Evolutionary conservation across 2,113 vertebrate genomes (phyloP).

Genomic region (Diphyllodes magnificus): DNA sequence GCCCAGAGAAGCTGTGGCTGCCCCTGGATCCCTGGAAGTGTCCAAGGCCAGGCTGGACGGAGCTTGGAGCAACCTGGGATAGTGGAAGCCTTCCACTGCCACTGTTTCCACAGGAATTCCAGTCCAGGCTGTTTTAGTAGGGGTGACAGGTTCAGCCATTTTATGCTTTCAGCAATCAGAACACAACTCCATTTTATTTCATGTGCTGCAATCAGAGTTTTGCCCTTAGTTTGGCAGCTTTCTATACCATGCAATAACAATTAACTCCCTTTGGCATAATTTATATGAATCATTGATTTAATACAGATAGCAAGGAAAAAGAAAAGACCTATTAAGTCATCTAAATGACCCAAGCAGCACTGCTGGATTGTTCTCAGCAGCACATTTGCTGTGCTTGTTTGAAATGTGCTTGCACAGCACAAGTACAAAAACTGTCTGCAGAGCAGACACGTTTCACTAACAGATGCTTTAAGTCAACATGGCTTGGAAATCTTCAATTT

Average conservation of each 20-base stretch:
- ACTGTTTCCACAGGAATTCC: fast-evolving
- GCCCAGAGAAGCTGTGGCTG: not conserved
- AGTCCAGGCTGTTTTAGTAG: not conserved
- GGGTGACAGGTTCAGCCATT: not conserved
- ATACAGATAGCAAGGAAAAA: not conserved
- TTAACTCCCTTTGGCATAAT: conserved; percentile 2
- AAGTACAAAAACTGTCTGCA: not conserved
- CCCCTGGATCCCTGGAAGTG: not conserved
- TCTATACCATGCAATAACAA: not conserved
- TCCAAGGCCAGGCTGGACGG: not conserved
- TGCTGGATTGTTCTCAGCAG: not conserved
- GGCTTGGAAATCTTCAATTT: not conserved
- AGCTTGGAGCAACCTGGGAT: fast-evolving
- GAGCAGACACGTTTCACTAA: not conserved
- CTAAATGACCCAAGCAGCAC: not conserved
- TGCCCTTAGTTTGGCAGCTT: conserved; percentile 2
- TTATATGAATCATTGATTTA: conserved; percentile 38
- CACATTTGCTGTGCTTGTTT: not conserved
- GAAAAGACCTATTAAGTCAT: conserved; percentile 14
- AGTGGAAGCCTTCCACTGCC: not conserved
- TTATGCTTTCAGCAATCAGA: not conserved
- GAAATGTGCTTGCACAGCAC: not conserved
- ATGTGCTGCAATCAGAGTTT: not conserved
- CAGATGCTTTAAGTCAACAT: conserved; percentile 34
- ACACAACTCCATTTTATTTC: not conserved